Evolutionary conservation across 2,797 vertebrate genomes (phyloP).

Genomic region (Sebastiscus albofasciatus): DNA sequence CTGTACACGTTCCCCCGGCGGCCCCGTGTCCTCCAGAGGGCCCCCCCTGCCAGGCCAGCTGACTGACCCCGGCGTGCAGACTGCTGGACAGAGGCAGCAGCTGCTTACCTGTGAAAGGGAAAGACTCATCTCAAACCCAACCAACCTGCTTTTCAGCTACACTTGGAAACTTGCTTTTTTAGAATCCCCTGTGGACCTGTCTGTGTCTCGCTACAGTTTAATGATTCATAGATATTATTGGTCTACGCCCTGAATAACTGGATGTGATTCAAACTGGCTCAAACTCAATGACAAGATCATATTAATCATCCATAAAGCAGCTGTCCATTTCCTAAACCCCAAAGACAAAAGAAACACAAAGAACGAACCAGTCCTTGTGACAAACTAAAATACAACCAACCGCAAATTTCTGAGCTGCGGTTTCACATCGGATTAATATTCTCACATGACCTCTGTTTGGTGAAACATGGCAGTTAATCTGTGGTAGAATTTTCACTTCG

Average conservation of each 20-base stretch:
- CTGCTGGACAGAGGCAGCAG: slow-evolving; percentile 93
- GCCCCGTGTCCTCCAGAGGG: slow-evolving; percentile 28
- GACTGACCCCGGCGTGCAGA: slow-evolving; percentile 90
- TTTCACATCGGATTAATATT: neutral
- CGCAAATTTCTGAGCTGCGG: neutral
- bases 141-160: neutral
- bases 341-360: neutral
- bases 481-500: neutral
- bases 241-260: neutral
- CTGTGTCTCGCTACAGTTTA: neutral
- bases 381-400: neutral
- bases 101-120: slow-evolving; percentile 88
- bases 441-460: neutral
- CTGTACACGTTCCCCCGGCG: slow-evolving; percentile 62
- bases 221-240: neutral
- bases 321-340: neutral
- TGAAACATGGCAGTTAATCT: neutral
- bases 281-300: neutral
- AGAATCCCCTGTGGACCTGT: neutral
- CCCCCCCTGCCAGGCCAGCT: slow-evolving; percentile 84
- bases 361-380: neutral
- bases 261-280: neutral
- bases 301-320: neutral
- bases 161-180: neutral
- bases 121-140: neutral